Conservation (phyloP, 2,888 invertebrate species). For the Lepetodrilus schrolli region DNA sequence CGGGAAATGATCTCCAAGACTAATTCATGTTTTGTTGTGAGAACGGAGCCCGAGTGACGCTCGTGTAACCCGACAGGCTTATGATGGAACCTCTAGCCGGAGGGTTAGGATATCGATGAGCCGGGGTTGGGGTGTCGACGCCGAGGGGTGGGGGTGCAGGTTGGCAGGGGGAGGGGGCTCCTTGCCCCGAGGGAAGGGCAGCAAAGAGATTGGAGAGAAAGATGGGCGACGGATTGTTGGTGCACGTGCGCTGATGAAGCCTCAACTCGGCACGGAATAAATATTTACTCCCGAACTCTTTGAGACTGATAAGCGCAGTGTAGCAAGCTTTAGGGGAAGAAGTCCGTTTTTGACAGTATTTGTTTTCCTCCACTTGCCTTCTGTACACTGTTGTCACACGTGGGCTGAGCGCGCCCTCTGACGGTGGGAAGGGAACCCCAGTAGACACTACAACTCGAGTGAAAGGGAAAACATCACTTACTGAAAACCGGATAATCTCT, state of each 20-base stretch:
- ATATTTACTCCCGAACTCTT: slow-evolving; percentile 26
- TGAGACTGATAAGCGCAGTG: slow-evolving; percentile 18
- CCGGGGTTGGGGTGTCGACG: neutral
- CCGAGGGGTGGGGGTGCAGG: neutral
- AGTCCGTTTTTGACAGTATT: slow-evolving; percentile 12
- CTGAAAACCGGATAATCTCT: neutral
- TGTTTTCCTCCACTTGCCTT: slow-evolving; percentile 31
- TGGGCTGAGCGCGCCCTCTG: neutral
- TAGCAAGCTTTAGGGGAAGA: slow-evolving; percentile 18
- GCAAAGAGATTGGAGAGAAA: neutral
- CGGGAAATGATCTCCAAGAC: neutral
- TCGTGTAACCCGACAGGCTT: neutral
- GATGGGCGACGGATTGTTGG: neutral
- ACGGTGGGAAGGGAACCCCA: too few species aligned
- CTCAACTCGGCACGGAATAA: neutral
- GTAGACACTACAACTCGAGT: neutral
- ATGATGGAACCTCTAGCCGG: too few species aligned
- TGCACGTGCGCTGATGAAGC: slow-evolving; percentile 25
- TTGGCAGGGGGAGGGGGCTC: neutral
- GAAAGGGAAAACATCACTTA: neutral
- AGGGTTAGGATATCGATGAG: neutral
- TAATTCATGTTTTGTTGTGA: slow-evolving; percentile 25
- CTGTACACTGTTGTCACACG: slow-evolving; percentile 29
- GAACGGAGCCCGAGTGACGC: neutral
- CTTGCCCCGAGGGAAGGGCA: slow-evolving; percentile 14